Conservation (phyloP, 2,797 vertebrate species). For the Macroramphosus scolopax region DNA sequence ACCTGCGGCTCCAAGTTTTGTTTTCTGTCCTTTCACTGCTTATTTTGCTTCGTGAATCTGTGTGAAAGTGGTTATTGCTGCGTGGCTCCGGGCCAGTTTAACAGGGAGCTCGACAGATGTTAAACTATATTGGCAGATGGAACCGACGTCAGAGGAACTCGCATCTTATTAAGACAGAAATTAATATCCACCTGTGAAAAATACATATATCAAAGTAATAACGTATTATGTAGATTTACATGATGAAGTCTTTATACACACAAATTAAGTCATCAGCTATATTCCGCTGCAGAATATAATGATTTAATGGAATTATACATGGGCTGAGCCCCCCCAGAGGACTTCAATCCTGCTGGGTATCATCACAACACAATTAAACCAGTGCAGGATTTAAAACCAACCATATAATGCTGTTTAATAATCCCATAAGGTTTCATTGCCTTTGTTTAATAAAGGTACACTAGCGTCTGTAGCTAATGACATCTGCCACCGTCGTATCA, state of each 20-base stretch:
- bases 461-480: slow-evolving; percentile 34
- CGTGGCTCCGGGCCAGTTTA: slow-evolving; percentile 49
- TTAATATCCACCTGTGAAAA: slow-evolving; percentile 18
- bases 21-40: slow-evolving; percentile 25
- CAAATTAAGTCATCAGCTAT: slow-evolving; percentile 39
- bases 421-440: slow-evolving; percentile 29
- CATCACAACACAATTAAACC: slow-evolving; percentile 59
- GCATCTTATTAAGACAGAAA: slow-evolving; percentile 12
- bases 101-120: slow-evolving; percentile 37
- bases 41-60: slow-evolving; percentile 43
- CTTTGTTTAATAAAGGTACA: slow-evolving; percentile 44
- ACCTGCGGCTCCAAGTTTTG: slow-evolving; percentile 12
- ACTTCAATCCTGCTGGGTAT: slow-evolving; percentile 51
- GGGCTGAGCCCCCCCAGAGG: slow-evolving; percentile 45
- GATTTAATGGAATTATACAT: slow-evolving; percentile 61
- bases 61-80: slow-evolving; percentile 42
- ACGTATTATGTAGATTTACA: slow-evolving; percentile 9
- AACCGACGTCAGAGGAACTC: slow-evolving; percentile 9
- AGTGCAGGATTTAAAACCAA: slow-evolving; percentile 54
- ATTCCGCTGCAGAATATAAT: slow-evolving; percentile 52
- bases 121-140: slow-evolving; percentile 31
- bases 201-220: slow-evolving; percentile 19
- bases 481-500: slow-evolving; percentile 31
- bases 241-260: slow-evolving; percentile 34
- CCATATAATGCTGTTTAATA: slow-evolving; percentile 38